Evolutionary conservation across 2,113 vertebrate genomes (phyloP).

Genomic region (Rattus rattus): DNA sequence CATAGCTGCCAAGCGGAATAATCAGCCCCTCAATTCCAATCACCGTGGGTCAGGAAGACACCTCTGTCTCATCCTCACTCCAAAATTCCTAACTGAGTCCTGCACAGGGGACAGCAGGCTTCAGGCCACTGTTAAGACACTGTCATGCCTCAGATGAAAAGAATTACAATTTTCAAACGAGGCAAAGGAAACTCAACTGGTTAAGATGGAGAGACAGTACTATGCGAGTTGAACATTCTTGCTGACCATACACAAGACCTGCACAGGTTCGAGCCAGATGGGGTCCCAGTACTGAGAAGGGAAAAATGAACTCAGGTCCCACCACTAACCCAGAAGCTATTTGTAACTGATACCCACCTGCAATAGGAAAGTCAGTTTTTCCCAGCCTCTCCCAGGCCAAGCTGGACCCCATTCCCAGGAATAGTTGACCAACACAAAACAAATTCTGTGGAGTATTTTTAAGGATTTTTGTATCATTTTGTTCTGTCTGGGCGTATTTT

Average conservation of each 20-base stretch:
- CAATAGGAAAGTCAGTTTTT: neutral
- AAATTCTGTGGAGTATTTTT: neutral
- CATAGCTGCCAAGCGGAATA: slow-evolving; percentile 51
- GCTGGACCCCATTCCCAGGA: too few relatives aligned
- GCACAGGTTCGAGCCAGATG: neutral
- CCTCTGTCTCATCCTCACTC: slow-evolving; percentile 60
- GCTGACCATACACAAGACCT: neutral
- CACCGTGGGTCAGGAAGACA: neutral
- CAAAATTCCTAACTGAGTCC: slow-evolving; percentile 52
- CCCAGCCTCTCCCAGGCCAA: neutral
- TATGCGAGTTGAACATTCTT: neutral
- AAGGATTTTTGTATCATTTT: neutral
- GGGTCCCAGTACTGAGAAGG: neutral
- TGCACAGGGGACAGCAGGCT: neutral
- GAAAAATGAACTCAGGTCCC: neutral
- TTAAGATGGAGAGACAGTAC: neutral
- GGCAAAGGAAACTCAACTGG: slow-evolving; percentile 17
- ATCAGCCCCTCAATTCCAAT: slow-evolving; percentile 72
- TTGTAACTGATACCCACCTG: neutral
- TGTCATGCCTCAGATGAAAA: neutral
- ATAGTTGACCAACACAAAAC: neutral
- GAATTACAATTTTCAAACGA: neutral
- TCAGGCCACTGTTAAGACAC: neutral
- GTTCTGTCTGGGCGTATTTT: neutral
- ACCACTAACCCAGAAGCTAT: neutral